Evolutionary conservation across 2,888 invertebrate genomes (phyloP), one percentile per base, ranked within the genome.

Genomic region (Ariolimax columbianus): DNA sequence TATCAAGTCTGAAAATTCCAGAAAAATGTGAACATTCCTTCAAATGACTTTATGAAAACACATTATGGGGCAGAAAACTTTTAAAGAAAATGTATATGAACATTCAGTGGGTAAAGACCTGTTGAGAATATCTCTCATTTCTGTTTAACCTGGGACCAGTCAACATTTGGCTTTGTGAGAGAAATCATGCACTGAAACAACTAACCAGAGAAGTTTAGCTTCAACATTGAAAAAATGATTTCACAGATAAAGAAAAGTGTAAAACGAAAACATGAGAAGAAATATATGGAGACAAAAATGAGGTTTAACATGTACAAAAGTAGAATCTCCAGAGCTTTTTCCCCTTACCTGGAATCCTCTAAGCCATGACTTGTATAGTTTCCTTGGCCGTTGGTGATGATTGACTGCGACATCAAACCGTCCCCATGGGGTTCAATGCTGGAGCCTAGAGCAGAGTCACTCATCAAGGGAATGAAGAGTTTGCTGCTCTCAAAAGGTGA

Each of bases 281-380:
- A 63, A n/a, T 23, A 36, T 11, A 68, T 33, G 19, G 23, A 59
- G 23, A 59, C 23, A 59, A n/a, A 59, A 26, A 59, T 17, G 6
- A n/a, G 26, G 6, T 47, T 47, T 47, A 47, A 47, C 6, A 47
- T 9, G 9, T 9, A 14, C 14, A 14, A 47, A 47, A 47, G 47
- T 47, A 6, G 47, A 47, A 47, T 47, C 9, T 9, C 47, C 6
- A 19, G 59, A 59, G 19, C 17, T 19, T 38, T 38, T 30, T 47
- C 11, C 11, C 19, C 85, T 81, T 55, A 88, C 85, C 86, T 86
- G 47, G 88, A 86, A 40, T 86, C 84, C 26, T 85, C 85, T 82
- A 86, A 75, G 77, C 51, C 66, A 70, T 30, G 75, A n/a, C 30
- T 33, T 40, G 30, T 81, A 77, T 68, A 59, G 72, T 47, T 77